Evolutionary conservation across 2,113 vertebrate species (phyloP).

Genomic region (Macrotus californicus): DNA sequence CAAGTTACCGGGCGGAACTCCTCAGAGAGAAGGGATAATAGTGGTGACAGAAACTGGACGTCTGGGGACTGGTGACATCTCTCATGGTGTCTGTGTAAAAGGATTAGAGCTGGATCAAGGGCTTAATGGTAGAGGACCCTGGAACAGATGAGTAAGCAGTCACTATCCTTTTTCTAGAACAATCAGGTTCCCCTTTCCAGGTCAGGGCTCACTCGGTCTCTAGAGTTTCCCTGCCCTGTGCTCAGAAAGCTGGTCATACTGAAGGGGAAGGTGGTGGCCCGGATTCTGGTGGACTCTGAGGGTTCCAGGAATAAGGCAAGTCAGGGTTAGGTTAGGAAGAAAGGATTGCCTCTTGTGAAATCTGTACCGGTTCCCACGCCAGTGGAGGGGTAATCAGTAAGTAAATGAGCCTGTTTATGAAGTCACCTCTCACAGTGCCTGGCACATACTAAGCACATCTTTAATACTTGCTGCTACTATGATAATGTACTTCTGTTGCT

Average conservation of each 20-base stretch:
- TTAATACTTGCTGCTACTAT: not conserved
- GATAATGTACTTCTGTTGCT: not conserved
- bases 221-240: not conserved
- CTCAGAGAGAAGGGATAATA: not conserved
- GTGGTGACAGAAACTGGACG: not conserved
- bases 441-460: not conserved
- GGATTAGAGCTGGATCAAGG: not conserved
- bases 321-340: constrained; percentile 9
- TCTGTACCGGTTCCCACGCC: not conserved
- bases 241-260: not conserved
- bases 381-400: not conserved
- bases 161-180: not conserved
- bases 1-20: not conserved
- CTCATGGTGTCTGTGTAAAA: not conserved
- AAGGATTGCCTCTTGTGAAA: not conserved
- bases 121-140: not conserved
- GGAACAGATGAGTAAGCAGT: not conserved
- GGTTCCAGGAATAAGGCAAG: not conserved
- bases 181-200: not conserved
- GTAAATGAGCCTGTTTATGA: not conserved
- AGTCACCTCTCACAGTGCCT: not conserved
- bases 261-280: not conserved
- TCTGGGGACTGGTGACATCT: not conserved
- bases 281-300: not conserved
- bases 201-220: too few relatives aligned